phyloP scores from a whole-genome alignment of 2,113 vertebrate species.

The Daubentonia madagascariensis region DNA sequence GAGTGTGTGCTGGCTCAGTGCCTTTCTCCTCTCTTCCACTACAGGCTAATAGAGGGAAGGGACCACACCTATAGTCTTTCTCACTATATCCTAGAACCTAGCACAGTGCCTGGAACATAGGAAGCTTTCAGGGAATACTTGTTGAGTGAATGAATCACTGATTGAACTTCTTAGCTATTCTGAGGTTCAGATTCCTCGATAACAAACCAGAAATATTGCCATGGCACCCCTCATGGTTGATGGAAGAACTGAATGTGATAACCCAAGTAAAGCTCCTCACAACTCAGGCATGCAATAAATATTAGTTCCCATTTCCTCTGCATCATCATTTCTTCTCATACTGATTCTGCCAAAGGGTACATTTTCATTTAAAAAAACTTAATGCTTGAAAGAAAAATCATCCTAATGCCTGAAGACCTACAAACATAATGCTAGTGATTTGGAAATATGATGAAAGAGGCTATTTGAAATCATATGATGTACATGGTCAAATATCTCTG shows the following conservation, averaged over 20 bases:
- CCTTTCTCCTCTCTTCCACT: neutral
- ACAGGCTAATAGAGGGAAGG: neutral
- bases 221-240: neutral
- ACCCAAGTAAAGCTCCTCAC: neutral
- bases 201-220: neutral
- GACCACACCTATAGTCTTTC: neutral
- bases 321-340: neutral
- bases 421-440: slow-evolving; percentile 1
- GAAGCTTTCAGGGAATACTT: neutral
- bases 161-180: neutral
- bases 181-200: neutral
- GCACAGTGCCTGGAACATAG: neutral
- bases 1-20: neutral
- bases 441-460: slow-evolving; percentile 32
- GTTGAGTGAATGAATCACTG: neutral
- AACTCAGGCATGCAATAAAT: neutral
- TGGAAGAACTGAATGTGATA: neutral
- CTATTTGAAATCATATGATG: slow-evolving; percentile 9
- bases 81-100: neutral
- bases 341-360: neutral
- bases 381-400: slow-evolving; percentile 31
- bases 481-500: neutral
- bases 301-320: neutral
- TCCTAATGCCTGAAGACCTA: neutral
- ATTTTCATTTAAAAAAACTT: slow-evolving; percentile 45